A percentile compares a stretch with the other conserved stretches of the same genome.
phyloP scores from a whole-genome alignment of 1,140 invertebrate species.

The Geopemphigus sp. region DNA sequence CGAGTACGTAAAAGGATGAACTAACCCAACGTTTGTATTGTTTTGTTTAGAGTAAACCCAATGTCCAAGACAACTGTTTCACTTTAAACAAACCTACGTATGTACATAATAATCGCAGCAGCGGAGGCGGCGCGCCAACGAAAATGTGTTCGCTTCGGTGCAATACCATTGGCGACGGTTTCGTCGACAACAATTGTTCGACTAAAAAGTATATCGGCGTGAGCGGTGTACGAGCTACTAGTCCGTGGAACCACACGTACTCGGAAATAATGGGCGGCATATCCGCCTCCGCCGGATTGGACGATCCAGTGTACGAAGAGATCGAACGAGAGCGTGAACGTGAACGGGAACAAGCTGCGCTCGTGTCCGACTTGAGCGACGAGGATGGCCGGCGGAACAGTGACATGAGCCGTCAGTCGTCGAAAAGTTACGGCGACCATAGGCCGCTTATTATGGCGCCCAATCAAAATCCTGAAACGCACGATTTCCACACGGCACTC shows the following conservation, averaged over 20 bases:
- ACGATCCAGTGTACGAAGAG: conserved; percentile 79
- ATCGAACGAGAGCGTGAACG: conserved; percentile 62
- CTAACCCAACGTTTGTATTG: too few relatives aligned
- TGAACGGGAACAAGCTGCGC: conserved; percentile 59
- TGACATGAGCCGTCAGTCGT: conserved; percentile 73
- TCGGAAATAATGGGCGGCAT: conserved; percentile 61
- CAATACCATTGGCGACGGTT: conserved; percentile 43
- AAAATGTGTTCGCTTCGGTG: conserved; percentile 29
- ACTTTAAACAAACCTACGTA: conserved; percentile 29
- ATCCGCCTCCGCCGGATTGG: conserved; percentile 57
- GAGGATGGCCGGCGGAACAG: conserved; percentile 73
- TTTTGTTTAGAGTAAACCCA: conserved; percentile 36
- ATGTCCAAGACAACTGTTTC: conserved; percentile 42
- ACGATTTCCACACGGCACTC: conserved; percentile 54
- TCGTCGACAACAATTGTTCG: conserved; percentile 31
- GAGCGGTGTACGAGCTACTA: conserved; percentile 52
- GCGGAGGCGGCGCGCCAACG: conserved; percentile 6
- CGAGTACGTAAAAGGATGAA: too few relatives aligned
- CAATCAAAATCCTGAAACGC: conserved; percentile 64
- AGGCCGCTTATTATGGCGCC: conserved; percentile 64
- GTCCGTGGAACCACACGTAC: conserved; percentile 63
- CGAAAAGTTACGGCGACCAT: conserved; percentile 77
- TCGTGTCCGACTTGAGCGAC: conserved; percentile 76
- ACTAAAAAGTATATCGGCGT: conserved; percentile 28
- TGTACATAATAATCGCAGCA: conserved; percentile 25